A percentile compares a stretch with the other conserved stretches of the same genome.
Evolutionary conservation across 1,140 invertebrate species (phyloP).

Genomic region (Wasmannia auropunctata): DNA sequence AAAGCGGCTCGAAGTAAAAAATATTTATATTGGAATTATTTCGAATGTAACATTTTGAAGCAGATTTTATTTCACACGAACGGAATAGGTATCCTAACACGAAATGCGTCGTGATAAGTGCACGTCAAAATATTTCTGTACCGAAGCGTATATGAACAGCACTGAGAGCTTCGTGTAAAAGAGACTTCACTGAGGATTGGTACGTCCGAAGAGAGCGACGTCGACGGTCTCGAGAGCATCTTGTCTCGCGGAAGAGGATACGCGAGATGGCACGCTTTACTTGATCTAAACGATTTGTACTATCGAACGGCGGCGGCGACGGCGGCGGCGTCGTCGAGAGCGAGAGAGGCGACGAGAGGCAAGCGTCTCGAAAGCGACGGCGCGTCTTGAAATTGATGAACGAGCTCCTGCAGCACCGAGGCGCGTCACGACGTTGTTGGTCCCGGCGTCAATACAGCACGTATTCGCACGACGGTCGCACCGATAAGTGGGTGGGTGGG

Average conservation of each 20-base stretch:
- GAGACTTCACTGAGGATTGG: conserved; percentile 16
- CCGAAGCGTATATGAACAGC: not conserved
- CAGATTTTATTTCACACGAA: not conserved
- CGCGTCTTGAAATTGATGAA: conserved; percentile 40
- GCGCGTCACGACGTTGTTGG: conserved; percentile 5
- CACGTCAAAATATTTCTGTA: not conserved
- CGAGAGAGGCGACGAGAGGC: conserved; percentile 3
- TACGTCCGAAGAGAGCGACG: conserved; percentile 12
- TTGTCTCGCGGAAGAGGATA: conserved; percentile 15
- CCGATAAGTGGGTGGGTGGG: not conserved
- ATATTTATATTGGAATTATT: not conserved
- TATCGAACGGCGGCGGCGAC: conserved; percentile 19
- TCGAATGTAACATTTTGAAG: not conserved
- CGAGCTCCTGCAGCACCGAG: not conserved
- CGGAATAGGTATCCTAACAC: not conserved
- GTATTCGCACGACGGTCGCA: conserved; percentile 17
- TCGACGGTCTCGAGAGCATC: conserved; percentile 30
- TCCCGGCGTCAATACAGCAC: not conserved
- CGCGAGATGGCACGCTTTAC: conserved; percentile 37
- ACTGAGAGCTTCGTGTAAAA: conserved; percentile 22
- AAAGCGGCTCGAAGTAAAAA: not conserved
- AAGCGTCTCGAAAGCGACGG: conserved; percentile 1
- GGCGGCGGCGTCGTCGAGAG: not conserved
- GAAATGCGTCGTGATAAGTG: not conserved
- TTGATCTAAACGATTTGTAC: conserved; percentile 45